Base-by-base conservation (phyloP, 2,888 invertebrate species). In the Hipparchia semele region DNA sequence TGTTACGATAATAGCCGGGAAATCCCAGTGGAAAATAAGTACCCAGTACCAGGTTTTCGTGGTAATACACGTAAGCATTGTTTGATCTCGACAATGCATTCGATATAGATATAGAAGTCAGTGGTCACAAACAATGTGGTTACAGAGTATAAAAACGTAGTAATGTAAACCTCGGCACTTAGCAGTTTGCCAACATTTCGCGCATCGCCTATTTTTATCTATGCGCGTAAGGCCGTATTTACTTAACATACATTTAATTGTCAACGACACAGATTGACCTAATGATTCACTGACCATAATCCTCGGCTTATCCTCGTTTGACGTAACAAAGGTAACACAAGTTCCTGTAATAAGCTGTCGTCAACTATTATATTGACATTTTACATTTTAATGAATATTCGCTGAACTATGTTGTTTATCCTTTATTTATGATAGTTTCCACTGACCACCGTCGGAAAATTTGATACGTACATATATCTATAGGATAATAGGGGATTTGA, bases 221-320 rank as follows among this genome's bases (percentile, higher is more conserved):
- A 73, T 80, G 77, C 79, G 75, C 80, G 80, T 75, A 73, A 83
- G 81, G 82, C 82, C 75, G 79, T 84, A 82, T 90, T 88, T 87
- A 85, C 84, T 86, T 90, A 87, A 83, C 89, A 89, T 83, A 88
- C 84, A 87, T 89, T 85, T 88, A 83, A 87, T 92, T 90, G 91
- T 90, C 90, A 90, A 90, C 89, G 89, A 87, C 88, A 86, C 82
- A 82, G 83, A 86, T 90, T 90, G 91, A 91, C 91, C 91, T 87
- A 92, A 90, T 92, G 92, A 92, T 89, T 92, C 91, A 92, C 84
- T 90, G 86, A 86, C 89, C 90, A 90, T 88, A 90, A 87, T 86
- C 87, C 84, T 83, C 80, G 77, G 83, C 82, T 91, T 92, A 91
- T 92, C 91, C 91, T 90, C 82, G 80, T 86, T 81, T 90, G 91